A percentile compares a stretch with the other conserved stretches of the same genome.
phyloP scores from a whole-genome alignment of 2,113 vertebrate genomes.

The Tragelaphus scriptus region DNA sequence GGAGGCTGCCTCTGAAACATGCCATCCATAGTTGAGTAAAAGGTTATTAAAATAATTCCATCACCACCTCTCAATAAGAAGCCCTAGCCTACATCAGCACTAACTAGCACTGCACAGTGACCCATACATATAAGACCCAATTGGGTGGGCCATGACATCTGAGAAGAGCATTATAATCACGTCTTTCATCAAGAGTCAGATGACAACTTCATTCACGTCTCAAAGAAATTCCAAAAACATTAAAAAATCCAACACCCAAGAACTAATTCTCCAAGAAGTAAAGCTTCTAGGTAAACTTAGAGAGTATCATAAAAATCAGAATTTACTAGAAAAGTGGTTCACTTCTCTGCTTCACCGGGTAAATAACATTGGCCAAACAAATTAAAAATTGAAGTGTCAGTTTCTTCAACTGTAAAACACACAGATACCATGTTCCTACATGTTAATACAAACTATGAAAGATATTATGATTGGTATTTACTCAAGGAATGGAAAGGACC shows the following conservation, averaged over 20 bases:
- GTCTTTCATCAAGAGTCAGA: not conserved
- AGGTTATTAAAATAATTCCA: constrained; percentile 18
- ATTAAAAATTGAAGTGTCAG: not conserved
- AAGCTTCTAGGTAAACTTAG: not conserved
- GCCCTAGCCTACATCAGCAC: not conserved
- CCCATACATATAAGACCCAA: not conserved
- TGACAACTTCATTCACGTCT: not conserved
- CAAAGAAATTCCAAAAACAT: not conserved
- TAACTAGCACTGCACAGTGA: not conserved
- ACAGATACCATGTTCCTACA: not conserved
- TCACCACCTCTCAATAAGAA: not conserved
- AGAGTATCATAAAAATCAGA: not conserved
- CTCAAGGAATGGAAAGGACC: not conserved
- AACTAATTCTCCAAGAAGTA: not conserved
- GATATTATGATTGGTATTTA: not conserved
- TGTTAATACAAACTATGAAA: not conserved
- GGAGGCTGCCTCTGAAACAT: not conserved
- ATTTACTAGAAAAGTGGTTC: not conserved
- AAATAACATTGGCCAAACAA: not conserved
- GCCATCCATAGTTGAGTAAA: not conserved
- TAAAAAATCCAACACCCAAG: not conserved
- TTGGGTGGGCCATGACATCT: fast-evolving
- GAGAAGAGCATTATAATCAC: not conserved
- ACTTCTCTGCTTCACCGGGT: not conserved
- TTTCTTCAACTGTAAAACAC: not conserved